Base-by-base conservation (phyloP, 1,140 invertebrate genomes). In the Bilobella aurantiaca region DNA sequence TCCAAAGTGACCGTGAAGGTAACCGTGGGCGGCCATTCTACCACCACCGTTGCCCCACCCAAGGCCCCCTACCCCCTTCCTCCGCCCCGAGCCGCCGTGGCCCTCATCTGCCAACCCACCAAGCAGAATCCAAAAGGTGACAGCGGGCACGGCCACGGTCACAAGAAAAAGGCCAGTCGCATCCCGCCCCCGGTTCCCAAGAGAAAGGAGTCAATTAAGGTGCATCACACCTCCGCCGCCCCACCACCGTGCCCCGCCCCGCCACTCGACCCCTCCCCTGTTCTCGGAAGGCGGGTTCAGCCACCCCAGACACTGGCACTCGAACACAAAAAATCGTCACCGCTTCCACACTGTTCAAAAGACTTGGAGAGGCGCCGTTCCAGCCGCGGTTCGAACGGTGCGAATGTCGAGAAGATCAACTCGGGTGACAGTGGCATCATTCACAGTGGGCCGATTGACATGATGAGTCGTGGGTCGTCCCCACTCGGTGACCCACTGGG, bases 151-250 rank as follows among this genome's bases (percentile, higher is more conserved):
- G 46, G 34, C 32, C 47, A 64, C 32, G 49, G 27, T 46, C 28
- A 47, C 47, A 42, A 37, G 23, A 56, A 28, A 12, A 23, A 32
- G 8, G 8, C 59, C 34, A 42, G 8, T 46, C 2, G 3, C 87
- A 62, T 86, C 86, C n/a, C 87, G 86, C 34, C 81, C 82, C 61
- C 84, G 86, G 74, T 88, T 88, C 67, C 84, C 83, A 70, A 83
- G 83, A 59, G 34, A 18, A 42, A 42, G 18, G 34, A 42, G 18
- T 42, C 34, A 12, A 42, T 18, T n/a, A 42, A 42, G 8, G 8
- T 64, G 49, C 14, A 21, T 21, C 12, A 37, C 59, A 21, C 31
- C 28, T 57, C 62, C 47, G n/a, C 18, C 29, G 5, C 8, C 49
- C 25, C n/a, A n/a, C n/a, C n/a, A n/a, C n/a, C n/a, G n/a, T n/a